phyloP scores from a whole-genome alignment of 2,113 vertebrate genomes.

The Malurus cyaneus region DNA sequence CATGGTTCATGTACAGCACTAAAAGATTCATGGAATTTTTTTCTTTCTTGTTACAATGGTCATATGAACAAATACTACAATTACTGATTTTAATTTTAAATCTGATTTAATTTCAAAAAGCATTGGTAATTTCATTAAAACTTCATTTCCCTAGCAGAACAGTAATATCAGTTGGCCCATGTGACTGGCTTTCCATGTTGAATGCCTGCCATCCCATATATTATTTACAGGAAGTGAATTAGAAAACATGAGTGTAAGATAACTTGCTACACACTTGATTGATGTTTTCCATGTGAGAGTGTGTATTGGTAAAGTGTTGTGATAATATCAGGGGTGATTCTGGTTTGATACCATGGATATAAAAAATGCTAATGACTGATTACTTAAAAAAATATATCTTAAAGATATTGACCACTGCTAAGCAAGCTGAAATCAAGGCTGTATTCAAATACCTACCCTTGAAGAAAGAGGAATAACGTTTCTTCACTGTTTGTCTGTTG shows the following conservation, averaged over 20 bases:
- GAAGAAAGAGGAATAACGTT: not conserved
- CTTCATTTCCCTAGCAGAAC: not conserved
- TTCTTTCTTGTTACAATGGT: not conserved
- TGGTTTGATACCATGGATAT: not conserved
- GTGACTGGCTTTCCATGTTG: not conserved
- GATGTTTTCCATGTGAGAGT: not conserved
- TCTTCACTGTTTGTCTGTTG: not conserved
- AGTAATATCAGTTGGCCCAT: not conserved
- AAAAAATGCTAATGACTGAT: not conserved
- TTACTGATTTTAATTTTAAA: not conserved
- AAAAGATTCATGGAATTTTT: not conserved
- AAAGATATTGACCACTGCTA: not conserved
- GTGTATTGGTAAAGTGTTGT: not conserved
- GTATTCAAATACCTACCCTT: not conserved
- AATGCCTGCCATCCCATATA: not conserved
- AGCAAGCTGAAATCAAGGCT: not conserved
- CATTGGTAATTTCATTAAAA: not conserved
- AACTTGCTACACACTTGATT: not conserved
- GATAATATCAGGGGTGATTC: not conserved
- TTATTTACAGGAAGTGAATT: not conserved
- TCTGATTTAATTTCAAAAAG: not conserved
- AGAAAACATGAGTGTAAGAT: not conserved
- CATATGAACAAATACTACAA: not conserved
- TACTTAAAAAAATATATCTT: not conserved
- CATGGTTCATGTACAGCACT: not conserved